Percentiles rank a stretch among this genome's conserved stretches.
phyloP scores from a whole-genome alignment of 64 coral and sea anemone genomes.

The Astreopora myriophthalma region DNA sequence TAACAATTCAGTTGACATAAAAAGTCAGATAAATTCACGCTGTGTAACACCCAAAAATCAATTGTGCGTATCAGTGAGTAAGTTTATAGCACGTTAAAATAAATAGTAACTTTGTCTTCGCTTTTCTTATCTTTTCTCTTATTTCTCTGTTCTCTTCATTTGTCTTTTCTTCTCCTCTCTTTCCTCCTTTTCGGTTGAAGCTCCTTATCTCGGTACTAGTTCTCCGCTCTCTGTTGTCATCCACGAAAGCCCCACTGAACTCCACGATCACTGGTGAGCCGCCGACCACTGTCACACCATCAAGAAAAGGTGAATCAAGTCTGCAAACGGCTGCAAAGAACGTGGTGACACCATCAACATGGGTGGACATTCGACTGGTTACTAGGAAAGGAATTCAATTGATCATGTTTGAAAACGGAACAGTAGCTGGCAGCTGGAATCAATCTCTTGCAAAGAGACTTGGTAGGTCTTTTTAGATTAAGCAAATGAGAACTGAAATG shows the following conservation, averaged over 20 bases:
- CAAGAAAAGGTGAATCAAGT: neutral
- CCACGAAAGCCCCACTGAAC: neutral
- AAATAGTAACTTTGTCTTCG: no score
- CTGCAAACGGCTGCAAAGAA: neutral
- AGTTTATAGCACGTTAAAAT: no score
- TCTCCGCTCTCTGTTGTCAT: neutral
- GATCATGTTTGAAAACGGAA: constrained; percentile 29
- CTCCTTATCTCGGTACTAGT: constrained; percentile 1
- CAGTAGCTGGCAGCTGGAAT: constrained; percentile 25
- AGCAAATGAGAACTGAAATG: no score
- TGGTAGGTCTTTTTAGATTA: no score
- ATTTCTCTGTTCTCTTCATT: no score
- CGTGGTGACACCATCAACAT: neutral
- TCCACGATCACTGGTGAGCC: neutral
- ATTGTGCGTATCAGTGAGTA: no score
- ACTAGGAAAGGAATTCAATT: constrained; percentile 16
- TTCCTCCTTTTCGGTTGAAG: neutral
- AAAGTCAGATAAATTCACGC: no score
- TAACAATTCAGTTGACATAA: no score
- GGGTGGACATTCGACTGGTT: constrained; percentile 16
- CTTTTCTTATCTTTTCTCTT: no score
- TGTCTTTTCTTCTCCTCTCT: neutral
- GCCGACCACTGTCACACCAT: neutral
- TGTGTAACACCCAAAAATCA: no score
- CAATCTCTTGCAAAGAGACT: neutral